Evolutionary conservation across 37 sponge, comb jelly and placozoan species (phyloP).

Genomic region (Chondrilla cf. caribensis): DNA sequence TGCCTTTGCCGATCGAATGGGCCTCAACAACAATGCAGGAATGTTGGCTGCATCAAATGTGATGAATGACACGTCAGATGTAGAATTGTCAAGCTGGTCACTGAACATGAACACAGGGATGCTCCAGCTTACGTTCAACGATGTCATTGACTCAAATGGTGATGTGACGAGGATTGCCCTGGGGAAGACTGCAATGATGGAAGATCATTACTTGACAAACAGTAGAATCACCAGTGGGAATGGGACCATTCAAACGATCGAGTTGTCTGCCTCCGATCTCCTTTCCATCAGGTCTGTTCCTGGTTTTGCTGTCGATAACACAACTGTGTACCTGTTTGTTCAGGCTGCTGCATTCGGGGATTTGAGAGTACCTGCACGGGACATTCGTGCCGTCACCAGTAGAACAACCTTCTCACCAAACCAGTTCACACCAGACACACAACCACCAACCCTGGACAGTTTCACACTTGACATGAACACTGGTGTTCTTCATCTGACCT

Average conservation of each 20-base stretch:
- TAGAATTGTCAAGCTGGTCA: slow-evolving; percentile 38
- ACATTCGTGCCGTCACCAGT: slow-evolving; percentile 65
- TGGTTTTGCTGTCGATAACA: slow-evolving; percentile 37
- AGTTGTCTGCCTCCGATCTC: slow-evolving; percentile 29
- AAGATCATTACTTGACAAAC: slow-evolving; percentile 22
- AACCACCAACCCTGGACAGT: slow-evolving; percentile 39
- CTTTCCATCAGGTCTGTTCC: slow-evolving; percentile 30
- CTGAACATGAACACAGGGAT: slow-evolving; percentile 61
- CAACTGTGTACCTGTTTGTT: slow-evolving; percentile 46
- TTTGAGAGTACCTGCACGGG: slow-evolving; percentile 27
- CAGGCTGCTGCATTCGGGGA: slow-evolving; percentile 68
- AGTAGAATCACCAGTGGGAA: slow-evolving; percentile 19
- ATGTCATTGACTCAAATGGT: slow-evolving; percentile 44
- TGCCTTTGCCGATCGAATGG: slow-evolving; percentile 45
- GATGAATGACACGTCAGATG: slow-evolving; percentile 41
- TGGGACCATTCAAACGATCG: slow-evolving; percentile 5
- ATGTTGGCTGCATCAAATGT: slow-evolving; percentile 16
- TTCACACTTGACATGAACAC: slow-evolving; percentile 70
- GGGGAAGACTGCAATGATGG: background rate
- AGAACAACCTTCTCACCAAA: slow-evolving; percentile 37
- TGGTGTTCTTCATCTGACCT: slow-evolving; percentile 56
- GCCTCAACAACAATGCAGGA: slow-evolving; percentile 11
- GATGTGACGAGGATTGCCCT: slow-evolving; percentile 34
- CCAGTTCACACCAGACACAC: slow-evolving; percentile 48
- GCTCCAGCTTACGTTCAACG: slow-evolving; percentile 60